These are phyloP conservation scores for Schizopygopsis pylzovi DNA, from an alignment of 2,797 vertebrate genomes.

Conservation along the genomic window DNA sequence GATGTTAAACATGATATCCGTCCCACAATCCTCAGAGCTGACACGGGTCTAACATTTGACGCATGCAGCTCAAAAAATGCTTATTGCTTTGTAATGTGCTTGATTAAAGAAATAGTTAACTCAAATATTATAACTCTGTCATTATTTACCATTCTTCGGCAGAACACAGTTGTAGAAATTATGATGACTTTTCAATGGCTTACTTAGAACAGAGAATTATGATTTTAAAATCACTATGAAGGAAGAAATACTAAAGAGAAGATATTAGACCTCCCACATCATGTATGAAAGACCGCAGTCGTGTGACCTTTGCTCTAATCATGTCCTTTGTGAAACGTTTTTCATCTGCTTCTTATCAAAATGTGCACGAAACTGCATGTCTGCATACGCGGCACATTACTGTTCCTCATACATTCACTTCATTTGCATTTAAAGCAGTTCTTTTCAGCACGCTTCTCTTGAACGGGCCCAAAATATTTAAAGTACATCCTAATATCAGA, in stretches of 20 bases:
- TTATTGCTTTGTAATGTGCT: not conserved
- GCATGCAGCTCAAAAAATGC: not conserved
- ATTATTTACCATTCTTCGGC: not conserved
- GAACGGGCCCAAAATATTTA: constrained; percentile 30
- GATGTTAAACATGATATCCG: constrained; percentile 42
- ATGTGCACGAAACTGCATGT: not conserved
- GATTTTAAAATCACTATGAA: not conserved
- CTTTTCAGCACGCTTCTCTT: constrained; percentile 1
- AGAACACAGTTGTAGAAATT: not conserved
- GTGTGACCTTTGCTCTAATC: not conserved
- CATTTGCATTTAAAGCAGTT: constrained; percentile 29
- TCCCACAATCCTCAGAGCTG: constrained; percentile 6
- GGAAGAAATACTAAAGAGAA: not conserved
- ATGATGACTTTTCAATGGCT: not conserved
- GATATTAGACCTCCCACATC: not conserved
- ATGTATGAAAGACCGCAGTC: not conserved
- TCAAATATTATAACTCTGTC: not conserved
- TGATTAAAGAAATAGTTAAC: not conserved
- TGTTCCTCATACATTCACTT: not conserved
- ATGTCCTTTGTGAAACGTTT: not conserved
- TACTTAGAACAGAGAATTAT: not conserved
- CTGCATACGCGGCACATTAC: not conserved
- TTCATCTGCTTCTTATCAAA: constrained; percentile 2
- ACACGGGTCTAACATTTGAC: constrained; percentile 50
- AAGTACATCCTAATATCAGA: constrained; percentile 39